phyloP scores from a whole-genome alignment of 2,113 vertebrate species.

The Semnornis frantzii region DNA sequence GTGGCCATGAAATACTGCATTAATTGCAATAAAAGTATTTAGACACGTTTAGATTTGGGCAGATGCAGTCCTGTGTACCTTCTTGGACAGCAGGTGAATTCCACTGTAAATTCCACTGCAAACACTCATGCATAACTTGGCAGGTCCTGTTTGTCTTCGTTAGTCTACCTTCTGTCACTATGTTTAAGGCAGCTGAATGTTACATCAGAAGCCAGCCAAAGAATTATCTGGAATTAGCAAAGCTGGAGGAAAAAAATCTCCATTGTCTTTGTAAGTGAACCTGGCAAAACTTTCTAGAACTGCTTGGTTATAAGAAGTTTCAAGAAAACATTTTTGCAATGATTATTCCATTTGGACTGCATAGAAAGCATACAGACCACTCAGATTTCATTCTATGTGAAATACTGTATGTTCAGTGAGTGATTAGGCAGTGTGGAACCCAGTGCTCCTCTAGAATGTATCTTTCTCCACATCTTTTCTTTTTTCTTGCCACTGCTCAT shows the following conservation, averaged over 20 bases:
- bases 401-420: not conserved
- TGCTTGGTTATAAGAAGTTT: conserved; percentile 49
- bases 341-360: conserved; percentile 56
- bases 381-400: conserved; percentile 45
- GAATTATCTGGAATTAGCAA: conserved; percentile 60
- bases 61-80: not conserved
- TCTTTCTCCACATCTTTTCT: not conserved
- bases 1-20: not conserved
- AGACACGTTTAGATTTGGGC: conserved; percentile 4
- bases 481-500: not conserved
- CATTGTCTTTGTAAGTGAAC: conserved; percentile 51
- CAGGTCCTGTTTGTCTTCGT: not conserved
- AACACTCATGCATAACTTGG: not conserved
- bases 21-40: conserved; percentile 24
- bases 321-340: conserved; percentile 55
- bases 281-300: conserved; percentile 59
- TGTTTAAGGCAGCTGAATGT: conserved; percentile 23
- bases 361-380: conserved; percentile 49
- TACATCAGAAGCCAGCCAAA: conserved; percentile 34
- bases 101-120: not conserved
- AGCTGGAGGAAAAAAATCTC: not conserved
- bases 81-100: not conserved
- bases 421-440: not conserved
- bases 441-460: not conserved
- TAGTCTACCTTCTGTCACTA: conserved; percentile 37